Evolutionary conservation across 30 jellyfish, hydroid and myxozoan genomes (phyloP).

Genomic region (Aurelia aurita complex sp. Pacific): DNA sequence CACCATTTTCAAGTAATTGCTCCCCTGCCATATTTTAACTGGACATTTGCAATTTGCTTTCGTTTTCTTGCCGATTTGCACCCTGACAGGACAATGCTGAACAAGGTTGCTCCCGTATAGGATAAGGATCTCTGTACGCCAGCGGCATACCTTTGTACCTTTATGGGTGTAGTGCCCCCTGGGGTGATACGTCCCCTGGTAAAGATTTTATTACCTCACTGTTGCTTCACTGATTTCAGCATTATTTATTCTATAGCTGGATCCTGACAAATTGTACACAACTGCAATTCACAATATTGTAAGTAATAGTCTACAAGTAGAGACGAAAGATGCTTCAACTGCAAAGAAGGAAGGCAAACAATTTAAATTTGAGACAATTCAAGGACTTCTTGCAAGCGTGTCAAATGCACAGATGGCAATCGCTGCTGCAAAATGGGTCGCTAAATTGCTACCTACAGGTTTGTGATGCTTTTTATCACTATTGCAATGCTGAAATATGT

Average conservation of each 20-base stretch:
- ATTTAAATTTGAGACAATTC: slow-evolving; percentile 62
- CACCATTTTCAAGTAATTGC: too few species aligned
- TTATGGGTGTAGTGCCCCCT: too few species aligned
- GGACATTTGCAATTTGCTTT: too few species aligned
- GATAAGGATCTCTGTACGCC: too few species aligned
- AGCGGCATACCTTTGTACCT: too few species aligned
- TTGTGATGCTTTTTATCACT: background rate
- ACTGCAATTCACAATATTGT: slow-evolving; percentile 84
- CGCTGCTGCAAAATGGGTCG: slow-evolving; percentile 94
- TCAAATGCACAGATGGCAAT: slow-evolving; percentile 68
- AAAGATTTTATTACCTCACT: too few species aligned
- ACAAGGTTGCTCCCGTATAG: too few species aligned
- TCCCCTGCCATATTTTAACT: too few species aligned
- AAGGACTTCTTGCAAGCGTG: slow-evolving; percentile 66
- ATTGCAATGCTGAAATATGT: background rate
- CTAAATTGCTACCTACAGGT: slow-evolving; percentile 92
- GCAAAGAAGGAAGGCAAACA: slow-evolving; percentile 9
- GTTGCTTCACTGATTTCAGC: background rate
- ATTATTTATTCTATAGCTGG: slow-evolving; percentile 46
- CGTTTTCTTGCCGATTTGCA: too few species aligned
- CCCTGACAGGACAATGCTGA: too few species aligned
- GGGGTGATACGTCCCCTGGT: too few species aligned
- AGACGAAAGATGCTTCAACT: slow-evolving; percentile 3
- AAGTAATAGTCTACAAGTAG: slow-evolving; percentile 36
- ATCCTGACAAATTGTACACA: slow-evolving; percentile 71